Evolutionary conservation across 2,113 vertebrate genomes (phyloP).

Genomic region (Tonatia bakeri): DNA sequence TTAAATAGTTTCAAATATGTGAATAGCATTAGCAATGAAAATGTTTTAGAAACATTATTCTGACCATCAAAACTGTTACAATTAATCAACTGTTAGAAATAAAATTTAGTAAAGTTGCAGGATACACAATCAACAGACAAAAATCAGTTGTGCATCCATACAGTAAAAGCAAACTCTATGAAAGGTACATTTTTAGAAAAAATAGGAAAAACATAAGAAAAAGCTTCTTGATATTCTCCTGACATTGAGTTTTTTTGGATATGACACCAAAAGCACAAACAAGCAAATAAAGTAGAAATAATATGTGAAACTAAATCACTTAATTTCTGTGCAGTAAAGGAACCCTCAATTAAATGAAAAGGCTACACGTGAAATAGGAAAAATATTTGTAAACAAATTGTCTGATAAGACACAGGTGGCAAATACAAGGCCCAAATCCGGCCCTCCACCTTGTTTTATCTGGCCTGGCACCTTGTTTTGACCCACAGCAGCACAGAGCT

Average conservation of each 20-base stretch:
- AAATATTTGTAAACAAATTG: neutral
- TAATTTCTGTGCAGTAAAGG: neutral
- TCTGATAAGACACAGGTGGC: neutral
- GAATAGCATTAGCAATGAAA: neutral
- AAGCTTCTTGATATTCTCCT: neutral
- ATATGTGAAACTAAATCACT: neutral
- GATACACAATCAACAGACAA: neutral
- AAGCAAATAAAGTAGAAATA: neutral
- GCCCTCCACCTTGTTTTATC: too few species aligned
- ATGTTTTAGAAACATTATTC: neutral
- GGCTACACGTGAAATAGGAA: neutral
- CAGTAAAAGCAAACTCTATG: neutral
- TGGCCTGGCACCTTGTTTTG: too few species aligned
- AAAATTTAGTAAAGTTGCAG: neutral
- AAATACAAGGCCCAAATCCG: too few species aligned
- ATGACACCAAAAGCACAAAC: neutral
- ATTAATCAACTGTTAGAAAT: neutral
- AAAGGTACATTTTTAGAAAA: neutral
- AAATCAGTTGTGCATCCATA: neutral
- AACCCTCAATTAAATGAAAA: neutral
- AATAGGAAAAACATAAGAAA: neutral
- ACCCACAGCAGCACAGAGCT: too few species aligned
- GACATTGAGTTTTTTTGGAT: neutral
- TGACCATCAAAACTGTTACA: neutral
- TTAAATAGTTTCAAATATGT: neutral